Evolutionary conservation across 1,140 invertebrate genomes (phyloP).

Genomic region (Drosophila serrata): DNA sequence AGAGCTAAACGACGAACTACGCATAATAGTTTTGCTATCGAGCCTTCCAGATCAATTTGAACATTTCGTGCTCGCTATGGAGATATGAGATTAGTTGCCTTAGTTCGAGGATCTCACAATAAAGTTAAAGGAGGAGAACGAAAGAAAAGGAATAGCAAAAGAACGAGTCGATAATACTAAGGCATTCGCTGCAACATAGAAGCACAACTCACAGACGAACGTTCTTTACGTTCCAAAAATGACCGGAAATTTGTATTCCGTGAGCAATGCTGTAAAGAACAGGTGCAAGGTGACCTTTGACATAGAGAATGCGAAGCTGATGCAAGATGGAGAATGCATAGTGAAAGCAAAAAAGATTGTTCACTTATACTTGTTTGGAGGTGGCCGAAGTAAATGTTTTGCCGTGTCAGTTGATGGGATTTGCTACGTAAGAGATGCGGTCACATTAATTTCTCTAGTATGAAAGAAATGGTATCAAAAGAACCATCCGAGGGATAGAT

Average conservation of each 20-base stretch:
- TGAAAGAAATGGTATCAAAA: background rate
- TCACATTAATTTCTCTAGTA: background rate
- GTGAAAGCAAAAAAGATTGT: background rate
- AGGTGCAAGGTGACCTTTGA: background rate
- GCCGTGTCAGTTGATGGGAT: background rate
- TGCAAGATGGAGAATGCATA: background rate
- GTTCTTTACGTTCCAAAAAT: too few relatives aligned
- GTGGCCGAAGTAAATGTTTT: background rate
- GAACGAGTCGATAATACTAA: background rate
- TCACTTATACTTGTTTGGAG: background rate
- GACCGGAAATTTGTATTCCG: too few relatives aligned
- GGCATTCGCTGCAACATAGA: conserved; percentile 7
- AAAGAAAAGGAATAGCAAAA: conserved; percentile 6
- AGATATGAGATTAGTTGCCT: background rate
- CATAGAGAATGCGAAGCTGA: background rate
- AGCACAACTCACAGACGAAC: background rate
- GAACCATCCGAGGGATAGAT: background rate
- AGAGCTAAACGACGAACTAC: background rate
- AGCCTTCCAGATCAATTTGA: too few relatives aligned
- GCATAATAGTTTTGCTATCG: too few relatives aligned
- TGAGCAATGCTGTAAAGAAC: background rate
- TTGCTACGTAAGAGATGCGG: background rate
- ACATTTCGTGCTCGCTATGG: background rate
- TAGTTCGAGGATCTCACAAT: background rate
- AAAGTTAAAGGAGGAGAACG: conserved; percentile 8